Evolutionary conservation across 2,113 vertebrate species (phyloP).

Genomic region (Cynopterus brachyotis): DNA sequence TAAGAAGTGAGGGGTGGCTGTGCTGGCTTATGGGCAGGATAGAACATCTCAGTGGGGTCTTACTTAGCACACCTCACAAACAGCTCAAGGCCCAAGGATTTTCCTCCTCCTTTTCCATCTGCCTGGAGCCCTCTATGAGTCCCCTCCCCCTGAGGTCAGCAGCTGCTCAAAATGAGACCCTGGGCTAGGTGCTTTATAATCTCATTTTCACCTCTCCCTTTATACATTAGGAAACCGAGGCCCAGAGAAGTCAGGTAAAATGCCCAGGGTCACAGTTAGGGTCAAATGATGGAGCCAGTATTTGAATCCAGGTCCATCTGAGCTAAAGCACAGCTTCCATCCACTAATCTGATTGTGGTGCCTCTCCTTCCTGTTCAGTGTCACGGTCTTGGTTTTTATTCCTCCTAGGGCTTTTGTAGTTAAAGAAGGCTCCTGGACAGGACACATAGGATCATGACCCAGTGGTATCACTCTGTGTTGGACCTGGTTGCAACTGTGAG

Average conservation of each 20-base stretch:
- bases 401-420: neutral
- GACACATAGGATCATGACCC: neutral
- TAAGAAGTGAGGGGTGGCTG: neutral
- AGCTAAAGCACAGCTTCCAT: neutral
- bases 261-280: neutral
- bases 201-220: neutral
- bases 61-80: no score
- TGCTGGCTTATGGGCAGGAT: neutral
- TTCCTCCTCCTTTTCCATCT: neutral
- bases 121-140: neutral
- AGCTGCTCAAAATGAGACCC: neutral
- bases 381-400: neutral
- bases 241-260: neutral
- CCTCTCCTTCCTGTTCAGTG: neutral
- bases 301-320: neutral
- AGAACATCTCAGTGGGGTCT: neutral
- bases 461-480: neutral
- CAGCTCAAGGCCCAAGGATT: neutral
- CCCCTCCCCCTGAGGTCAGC: neutral
- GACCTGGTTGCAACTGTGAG: no score
- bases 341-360: neutral
- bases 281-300: rapidly evolving
- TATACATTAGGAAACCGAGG: neutral
- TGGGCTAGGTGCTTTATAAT: neutral
- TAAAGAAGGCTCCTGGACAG: neutral